A percentile compares a stretch with the other conserved stretches of the same genome.
Evolutionary conservation across 2,888 invertebrate genomes (phyloP).

Genomic region (Chorisops tibialis): DNA sequence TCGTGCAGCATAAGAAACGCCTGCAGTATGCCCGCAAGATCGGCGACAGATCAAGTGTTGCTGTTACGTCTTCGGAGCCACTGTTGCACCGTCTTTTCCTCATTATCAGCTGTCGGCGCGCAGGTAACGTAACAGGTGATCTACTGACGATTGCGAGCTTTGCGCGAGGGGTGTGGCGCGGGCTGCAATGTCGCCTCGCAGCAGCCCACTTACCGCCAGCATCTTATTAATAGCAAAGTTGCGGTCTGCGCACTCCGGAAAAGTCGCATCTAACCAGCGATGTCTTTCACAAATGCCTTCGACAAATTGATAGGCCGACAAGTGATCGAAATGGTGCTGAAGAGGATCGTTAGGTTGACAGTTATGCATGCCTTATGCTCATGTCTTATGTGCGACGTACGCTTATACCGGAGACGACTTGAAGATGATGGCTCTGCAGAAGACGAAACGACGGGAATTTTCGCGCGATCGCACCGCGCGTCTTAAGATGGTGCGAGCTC

Average conservation of each 20-base stretch:
- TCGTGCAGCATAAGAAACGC: too few species aligned
- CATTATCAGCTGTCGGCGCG: not conserved
- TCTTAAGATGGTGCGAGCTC: too few species aligned
- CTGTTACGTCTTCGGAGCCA: conserved; percentile 4
- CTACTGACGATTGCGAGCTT: not conserved
- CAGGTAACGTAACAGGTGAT: conserved; percentile 18
- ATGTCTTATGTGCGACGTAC: conserved; percentile 1
- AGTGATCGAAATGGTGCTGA: conserved; percentile 24
- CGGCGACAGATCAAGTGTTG: not conserved
- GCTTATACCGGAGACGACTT: too few species aligned
- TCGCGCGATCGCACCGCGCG: not conserved
- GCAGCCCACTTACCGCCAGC: too few species aligned
- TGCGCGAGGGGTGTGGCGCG: too few species aligned
- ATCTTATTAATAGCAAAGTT: not conserved
- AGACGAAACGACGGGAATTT: conserved; percentile 1
- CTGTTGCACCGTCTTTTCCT: not conserved
- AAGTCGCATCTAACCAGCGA: conserved; percentile 17
- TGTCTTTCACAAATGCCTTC: conserved; percentile 10
- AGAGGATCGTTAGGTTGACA: conserved; percentile 20
- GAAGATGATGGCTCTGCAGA: not conserved
- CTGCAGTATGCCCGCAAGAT: too few species aligned
- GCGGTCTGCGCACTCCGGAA: conserved; percentile 2
- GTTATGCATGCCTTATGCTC: conserved; percentile 15
- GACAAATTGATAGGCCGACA: conserved; percentile 25
- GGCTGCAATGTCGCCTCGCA: too few species aligned